Evolutionary conservation across 92 coral and sea anemone genomes (phyloP).

Genomic region (Phymanthus crucifer): DNA sequence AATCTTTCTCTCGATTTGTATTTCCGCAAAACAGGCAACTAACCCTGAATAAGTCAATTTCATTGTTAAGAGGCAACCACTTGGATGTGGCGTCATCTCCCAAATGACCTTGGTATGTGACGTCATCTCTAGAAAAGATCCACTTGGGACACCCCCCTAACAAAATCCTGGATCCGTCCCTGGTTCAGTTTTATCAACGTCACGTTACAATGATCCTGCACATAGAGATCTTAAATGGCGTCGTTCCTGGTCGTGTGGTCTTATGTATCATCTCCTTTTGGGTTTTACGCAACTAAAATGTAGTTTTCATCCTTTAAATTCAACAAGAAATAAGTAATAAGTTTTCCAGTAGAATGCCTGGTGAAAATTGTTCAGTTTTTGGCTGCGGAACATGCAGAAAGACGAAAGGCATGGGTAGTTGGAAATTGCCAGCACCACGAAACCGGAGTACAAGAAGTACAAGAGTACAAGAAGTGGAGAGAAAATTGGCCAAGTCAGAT

Average conservation of each 20-base stretch:
- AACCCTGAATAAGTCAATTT: no score
- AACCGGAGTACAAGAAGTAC: neutral
- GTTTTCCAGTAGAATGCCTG: neutral
- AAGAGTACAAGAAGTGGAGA: neutral
- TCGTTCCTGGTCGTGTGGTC: neutral
- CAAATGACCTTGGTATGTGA: no score
- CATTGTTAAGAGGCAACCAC: no score
- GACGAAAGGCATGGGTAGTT: neutral
- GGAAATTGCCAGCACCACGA: neutral
- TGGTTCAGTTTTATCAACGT: neutral
- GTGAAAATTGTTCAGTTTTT: constrained; percentile 6
- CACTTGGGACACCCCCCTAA: no score
- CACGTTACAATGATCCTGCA: neutral
- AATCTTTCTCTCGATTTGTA: no score
- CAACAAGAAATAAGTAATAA: neutral
- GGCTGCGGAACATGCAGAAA: neutral
- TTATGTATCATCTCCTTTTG: neutral
- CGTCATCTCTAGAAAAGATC: no score
- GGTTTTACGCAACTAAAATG: neutral
- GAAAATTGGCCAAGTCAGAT: neutral
- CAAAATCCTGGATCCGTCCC: no score
- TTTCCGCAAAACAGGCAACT: no score
- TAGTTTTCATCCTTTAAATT: neutral
- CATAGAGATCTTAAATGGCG: neutral
- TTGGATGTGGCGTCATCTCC: no score